Evolutionary conservation across 2,888 invertebrate genomes (phyloP).

Genomic region (Chrysolina haemoptera): DNA sequence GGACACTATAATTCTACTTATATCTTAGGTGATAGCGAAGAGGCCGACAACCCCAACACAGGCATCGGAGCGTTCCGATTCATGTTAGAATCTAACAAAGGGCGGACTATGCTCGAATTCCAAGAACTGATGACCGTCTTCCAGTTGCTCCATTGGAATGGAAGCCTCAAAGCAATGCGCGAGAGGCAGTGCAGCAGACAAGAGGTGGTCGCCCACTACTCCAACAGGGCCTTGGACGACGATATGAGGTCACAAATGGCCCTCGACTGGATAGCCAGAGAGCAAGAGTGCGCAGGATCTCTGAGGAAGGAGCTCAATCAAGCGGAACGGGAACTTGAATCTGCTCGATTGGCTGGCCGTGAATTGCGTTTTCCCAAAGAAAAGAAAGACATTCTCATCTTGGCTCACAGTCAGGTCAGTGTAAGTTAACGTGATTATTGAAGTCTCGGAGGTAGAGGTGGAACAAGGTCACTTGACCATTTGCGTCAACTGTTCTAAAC

Average conservation of each 20-base stretch:
- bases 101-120: conserved; percentile 95
- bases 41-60: conserved; percentile 79
- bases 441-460: not conserved
- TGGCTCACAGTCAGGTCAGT: conserved; percentile 88
- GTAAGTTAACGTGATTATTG: conserved; percentile 59
- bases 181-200: conserved; percentile 95
- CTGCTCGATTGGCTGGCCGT: conserved; percentile 88
- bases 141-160: conserved; percentile 96
- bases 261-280: conserved; percentile 92
- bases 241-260: conserved; percentile 98
- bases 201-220: conserved; percentile 94
- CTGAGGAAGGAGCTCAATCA: conserved; percentile 86
- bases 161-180: conserved; percentile 95
- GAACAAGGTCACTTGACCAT: not conserved
- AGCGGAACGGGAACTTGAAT: conserved; percentile 89
- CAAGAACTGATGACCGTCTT: conserved; percentile 98
- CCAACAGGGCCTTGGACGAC: conserved; percentile 92
- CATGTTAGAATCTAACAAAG: conserved; percentile 86
- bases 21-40: conserved; percentile 70
- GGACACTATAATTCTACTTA: not conserved
- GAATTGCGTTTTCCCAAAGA: conserved; percentile 96
- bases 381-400: conserved; percentile 93
- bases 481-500: not conserved
- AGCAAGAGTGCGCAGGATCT: conserved; percentile 82
- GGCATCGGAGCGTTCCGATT: conserved; percentile 84